Conservation (phyloP, 2,888 invertebrate genomes). For the Tinea semifulvella region DNA sequence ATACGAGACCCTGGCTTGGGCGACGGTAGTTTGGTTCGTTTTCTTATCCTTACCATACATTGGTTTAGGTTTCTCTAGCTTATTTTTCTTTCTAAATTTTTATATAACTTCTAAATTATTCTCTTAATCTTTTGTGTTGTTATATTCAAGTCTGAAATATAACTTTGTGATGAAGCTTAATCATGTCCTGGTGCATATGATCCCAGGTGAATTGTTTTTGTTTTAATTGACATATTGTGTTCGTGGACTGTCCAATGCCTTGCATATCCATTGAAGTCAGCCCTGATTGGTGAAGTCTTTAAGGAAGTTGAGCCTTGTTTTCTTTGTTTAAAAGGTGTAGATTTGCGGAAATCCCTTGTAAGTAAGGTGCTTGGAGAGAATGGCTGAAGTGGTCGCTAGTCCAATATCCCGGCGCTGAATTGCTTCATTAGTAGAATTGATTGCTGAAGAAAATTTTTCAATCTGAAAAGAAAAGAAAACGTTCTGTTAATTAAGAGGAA, state of each 20-base stretch:
- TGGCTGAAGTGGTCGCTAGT: constrained; percentile 46
- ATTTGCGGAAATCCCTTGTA: constrained; percentile 29
- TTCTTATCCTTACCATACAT: constrained; percentile 55
- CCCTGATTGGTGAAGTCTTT: constrained; percentile 16
- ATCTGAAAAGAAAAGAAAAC: constrained; percentile 49
- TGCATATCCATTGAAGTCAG: constrained; percentile 37
- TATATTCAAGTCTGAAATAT: constrained; percentile 53
- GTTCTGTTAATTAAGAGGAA: constrained; percentile 20
- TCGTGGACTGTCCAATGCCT: constrained; percentile 42
- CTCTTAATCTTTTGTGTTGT: constrained; percentile 9
- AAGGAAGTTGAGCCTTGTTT: constrained; percentile 29
- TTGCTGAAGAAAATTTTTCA: constrained; percentile 44
- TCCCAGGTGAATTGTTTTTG: constrained; percentile 7
- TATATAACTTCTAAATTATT: constrained; percentile 20
- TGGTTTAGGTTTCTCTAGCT: constrained; percentile 36
- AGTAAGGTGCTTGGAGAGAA: constrained; percentile 33
- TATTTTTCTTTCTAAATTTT: constrained; percentile 16
- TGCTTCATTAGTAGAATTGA: constrained; percentile 59
- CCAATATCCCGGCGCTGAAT: constrained; percentile 59
- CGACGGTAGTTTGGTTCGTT: constrained; percentile 42
- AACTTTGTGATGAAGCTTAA: constrained; percentile 41
- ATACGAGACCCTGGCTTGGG: constrained; percentile 60
- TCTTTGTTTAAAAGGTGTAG: constrained; percentile 31
- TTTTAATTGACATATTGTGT: constrained; percentile 52
- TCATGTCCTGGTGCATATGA: constrained; percentile 1